Conservation (phyloP, 2,888 invertebrate species). For the Lymantria dispar region DNA sequence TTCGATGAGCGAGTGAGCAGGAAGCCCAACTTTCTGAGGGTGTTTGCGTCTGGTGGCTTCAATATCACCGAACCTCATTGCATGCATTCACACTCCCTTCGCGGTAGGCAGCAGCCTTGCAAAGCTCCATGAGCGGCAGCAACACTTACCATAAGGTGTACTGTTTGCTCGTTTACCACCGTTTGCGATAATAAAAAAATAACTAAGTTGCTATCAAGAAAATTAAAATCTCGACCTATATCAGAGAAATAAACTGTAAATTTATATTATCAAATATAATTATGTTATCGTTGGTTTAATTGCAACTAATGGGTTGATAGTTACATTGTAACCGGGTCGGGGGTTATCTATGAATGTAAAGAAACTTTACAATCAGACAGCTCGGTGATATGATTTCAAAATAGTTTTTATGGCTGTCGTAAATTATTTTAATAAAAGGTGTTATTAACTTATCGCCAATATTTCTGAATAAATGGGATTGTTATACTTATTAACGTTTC, state of each 20-base stretch:
- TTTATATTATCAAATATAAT: conserved; percentile 55
- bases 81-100: too few relatives aligned
- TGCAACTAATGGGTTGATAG: conserved; percentile 70
- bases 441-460: not conserved
- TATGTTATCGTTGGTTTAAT: conserved; percentile 66
- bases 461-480: too few relatives aligned
- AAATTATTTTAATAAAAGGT: not conserved
- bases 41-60: too few relatives aligned
- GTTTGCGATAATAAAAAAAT: too few relatives aligned
- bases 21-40: too few relatives aligned
- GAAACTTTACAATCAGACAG: conserved; percentile 16
- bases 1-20: too few relatives aligned
- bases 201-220: conserved; percentile 1
- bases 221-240: conserved; percentile 1
- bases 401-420: conserved; percentile 34
- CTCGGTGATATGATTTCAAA: conserved; percentile 33
- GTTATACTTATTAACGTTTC: too few relatives aligned
- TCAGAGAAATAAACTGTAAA: conserved; percentile 27
- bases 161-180: too few relatives aligned
- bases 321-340: conserved; percentile 51
- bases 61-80: too few relatives aligned
- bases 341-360: conserved; percentile 41
- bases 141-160: too few relatives aligned
- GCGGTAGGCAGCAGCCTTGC: too few relatives aligned
- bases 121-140: too few relatives aligned